phyloP scores from a whole-genome alignment of 2,113 vertebrate species.

The Sciurus niger region DNA sequence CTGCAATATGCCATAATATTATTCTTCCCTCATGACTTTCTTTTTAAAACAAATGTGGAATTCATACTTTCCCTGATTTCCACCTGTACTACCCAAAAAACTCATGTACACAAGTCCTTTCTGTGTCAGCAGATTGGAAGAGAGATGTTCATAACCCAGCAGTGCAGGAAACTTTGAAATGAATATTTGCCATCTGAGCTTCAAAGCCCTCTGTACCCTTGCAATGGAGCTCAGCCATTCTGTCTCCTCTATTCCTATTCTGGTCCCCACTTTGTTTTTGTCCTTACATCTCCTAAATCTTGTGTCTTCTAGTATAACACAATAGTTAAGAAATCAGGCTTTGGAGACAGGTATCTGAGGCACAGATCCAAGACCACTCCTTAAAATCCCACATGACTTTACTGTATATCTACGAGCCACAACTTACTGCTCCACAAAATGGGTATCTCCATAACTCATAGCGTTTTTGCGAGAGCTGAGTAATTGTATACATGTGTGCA shows the following conservation, averaged over 20 bases:
- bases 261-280: not conserved
- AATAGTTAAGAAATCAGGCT: not conserved
- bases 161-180: conserved; percentile 11
- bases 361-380: not conserved
- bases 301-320: not conserved
- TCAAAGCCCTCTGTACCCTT: not conserved
- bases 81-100: not conserved
- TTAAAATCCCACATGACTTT: not conserved
- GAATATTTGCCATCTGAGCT: conserved; percentile 10
- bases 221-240: not conserved
- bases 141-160: not conserved
- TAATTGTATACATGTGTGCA: not conserved
- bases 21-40: not conserved
- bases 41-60: not conserved
- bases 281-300: not conserved
- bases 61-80: not conserved
- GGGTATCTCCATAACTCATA: not conserved
- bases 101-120: not conserved
- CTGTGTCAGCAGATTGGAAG: not conserved
- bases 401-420: not conserved
- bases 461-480: not conserved
- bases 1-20: too few relatives aligned
- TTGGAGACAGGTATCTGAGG: not conserved
- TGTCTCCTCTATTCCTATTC: not conserved
- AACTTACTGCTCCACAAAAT: not conserved